Conservation (phyloP, 2,113 vertebrate genomes). For the Cynopterus brachyotis region DNA sequence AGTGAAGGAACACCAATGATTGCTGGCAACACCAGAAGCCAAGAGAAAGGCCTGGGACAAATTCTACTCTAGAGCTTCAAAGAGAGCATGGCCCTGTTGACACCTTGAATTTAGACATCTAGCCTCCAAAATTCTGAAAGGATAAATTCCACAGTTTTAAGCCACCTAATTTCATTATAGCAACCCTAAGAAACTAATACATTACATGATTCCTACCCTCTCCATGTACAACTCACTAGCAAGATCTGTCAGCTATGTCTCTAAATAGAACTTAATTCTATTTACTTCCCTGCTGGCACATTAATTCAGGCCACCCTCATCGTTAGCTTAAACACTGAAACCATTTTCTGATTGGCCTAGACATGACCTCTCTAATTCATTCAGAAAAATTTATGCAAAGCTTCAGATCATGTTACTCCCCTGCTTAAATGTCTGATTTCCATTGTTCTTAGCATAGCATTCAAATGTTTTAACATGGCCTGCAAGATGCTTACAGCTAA, state of each 20-base stretch:
- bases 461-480: neutral
- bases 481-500: neutral
- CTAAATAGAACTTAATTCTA: neutral
- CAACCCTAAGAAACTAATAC: neutral
- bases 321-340: neutral
- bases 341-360: neutral
- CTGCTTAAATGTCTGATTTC: neutral
- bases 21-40: neutral
- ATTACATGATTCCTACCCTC: neutral
- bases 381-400: neutral
- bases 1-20: neutral
- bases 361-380: neutral
- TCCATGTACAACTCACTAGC: neutral
- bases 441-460: neutral
- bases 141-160: neutral
- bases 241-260: neutral
- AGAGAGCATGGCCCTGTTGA: neutral
- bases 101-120: neutral
- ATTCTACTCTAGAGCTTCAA: neutral
- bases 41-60: neutral
- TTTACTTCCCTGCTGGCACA: neutral
- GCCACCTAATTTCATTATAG: neutral
- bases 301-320: neutral
- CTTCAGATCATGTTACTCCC: neutral
- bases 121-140: neutral